Evolutionary conservation across 2,113 vertebrate species (phyloP), one percentile per base, ranked within the genome.

Genomic region (Indri indri): DNA sequence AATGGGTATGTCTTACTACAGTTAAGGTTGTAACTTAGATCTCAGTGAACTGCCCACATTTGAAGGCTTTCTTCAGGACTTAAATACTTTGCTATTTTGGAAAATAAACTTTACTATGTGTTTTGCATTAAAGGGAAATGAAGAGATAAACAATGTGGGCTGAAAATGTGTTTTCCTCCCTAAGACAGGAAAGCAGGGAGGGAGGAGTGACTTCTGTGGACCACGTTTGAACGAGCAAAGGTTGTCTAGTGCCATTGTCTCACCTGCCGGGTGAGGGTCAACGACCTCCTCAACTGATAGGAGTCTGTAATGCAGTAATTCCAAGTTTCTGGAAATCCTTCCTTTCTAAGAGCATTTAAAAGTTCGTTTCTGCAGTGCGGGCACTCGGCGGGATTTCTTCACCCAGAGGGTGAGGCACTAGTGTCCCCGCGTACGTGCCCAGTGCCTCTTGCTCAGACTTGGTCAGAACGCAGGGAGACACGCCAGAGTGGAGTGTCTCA

Each of bases 401-500:
- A 65, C 9, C 37, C 7, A 4, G 45, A 50, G 6, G 0, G 40
- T 71, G 59, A 73, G 54, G 52, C 30, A 40, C 50, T 14, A 52
- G 2, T 17, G 10, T 4, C 77, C 76, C 52, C 25, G 27, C 0
- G 1, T 42, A 34, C 1, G 0, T 70, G 74, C 91, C 54, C 27
- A 0, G 88, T 45, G 59, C 45, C 71, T 91, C 65, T 70, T 25
- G 34, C 88, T 65, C 52, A 42, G 25, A 37, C 32, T 37, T 83
- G 30, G 0, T 11, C 0, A 10, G 54, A 77, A 45, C 9, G 18
- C 2, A 47, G 65, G 71, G 37, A 42, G 80, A 47, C 8, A 7
- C 0, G 2, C 47, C 50, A 50, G 10, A n/a, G 11, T 2, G 8
- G 7, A 13, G 5, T 18, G 20, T n/a, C 59, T 76, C 79, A 9